phyloP scores from a whole-genome alignment of 2,113 vertebrate species.

The Hyperopisus bebe region DNA sequence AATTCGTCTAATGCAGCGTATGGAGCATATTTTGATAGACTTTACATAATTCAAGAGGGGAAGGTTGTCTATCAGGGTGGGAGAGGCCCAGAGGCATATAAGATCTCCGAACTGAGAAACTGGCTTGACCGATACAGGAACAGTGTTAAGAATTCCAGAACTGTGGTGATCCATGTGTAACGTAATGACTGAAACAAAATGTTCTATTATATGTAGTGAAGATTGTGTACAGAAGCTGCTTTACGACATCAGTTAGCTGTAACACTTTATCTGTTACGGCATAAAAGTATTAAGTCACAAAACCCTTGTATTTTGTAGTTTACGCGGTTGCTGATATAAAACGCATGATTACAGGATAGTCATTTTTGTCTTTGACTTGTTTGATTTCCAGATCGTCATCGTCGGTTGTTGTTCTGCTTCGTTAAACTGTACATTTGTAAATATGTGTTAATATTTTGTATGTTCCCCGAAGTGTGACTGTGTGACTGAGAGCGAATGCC shows the following conservation, averaged over 20 bases:
- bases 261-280: background rate
- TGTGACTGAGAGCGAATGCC: slow-evolving; percentile 15
- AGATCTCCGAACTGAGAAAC: slow-evolving; percentile 83
- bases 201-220: slow-evolving; percentile 7
- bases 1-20: slow-evolving; percentile 94
- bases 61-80: slow-evolving; percentile 89
- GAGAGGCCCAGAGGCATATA: slow-evolving; percentile 90
- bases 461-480: slow-evolving; percentile 18
- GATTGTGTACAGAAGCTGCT: slow-evolving; percentile 6
- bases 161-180: slow-evolving; percentile 75
- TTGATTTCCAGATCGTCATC: background rate
- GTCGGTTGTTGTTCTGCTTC: background rate
- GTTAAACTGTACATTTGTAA: slow-evolving; percentile 24
- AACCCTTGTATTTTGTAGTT: slow-evolving; percentile 19
- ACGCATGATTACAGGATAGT: slow-evolving; percentile 17
- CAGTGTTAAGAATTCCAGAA: slow-evolving; percentile 54
- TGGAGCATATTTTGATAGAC: slow-evolving; percentile 97
- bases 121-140: slow-evolving; percentile 85
- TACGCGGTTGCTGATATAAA: slow-evolving; percentile 12
- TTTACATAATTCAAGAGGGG: slow-evolving; percentile 84
- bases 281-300: slow-evolving; percentile 13
- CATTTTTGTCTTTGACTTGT: background rate
- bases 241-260: background rate
- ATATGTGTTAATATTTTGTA: slow-evolving; percentile 13
- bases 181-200: slow-evolving; percentile 15